Percentiles rank a stretch among this genome's conserved stretches.
Evolutionary conservation across 1,140 invertebrate genomes (phyloP).

Genomic region (Melitaea cinxia): DNA sequence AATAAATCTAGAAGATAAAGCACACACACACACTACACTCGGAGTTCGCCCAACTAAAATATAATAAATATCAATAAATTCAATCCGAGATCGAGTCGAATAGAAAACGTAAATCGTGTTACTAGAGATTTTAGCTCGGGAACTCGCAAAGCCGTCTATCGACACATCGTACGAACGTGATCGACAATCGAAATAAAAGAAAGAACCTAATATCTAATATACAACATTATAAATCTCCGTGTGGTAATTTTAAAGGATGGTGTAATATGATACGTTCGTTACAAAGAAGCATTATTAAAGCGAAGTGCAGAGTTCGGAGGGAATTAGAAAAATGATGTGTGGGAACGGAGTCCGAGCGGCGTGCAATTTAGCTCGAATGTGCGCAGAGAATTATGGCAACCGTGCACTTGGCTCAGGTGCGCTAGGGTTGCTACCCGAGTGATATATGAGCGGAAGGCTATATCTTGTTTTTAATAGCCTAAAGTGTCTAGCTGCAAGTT

Average conservation of each 20-base stretch:
- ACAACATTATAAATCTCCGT: conserved; percentile 24
- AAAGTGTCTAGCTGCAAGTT: neutral
- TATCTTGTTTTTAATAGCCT: conserved; percentile 1
- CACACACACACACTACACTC: conserved; percentile 57
- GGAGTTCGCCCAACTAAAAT: conserved; percentile 63
- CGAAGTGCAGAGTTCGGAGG: conserved; percentile 62
- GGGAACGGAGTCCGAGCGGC: conserved; percentile 66
- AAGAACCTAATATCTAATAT: conserved; percentile 13
- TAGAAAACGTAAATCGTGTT: conserved; percentile 37
- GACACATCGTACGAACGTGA: conserved; percentile 27
- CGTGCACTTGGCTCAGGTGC: conserved; percentile 56
- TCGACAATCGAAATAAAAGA: conserved; percentile 31
- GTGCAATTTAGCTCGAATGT: conserved; percentile 73
- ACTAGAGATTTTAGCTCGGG: conserved; percentile 26
- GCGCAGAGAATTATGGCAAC: conserved; percentile 74
- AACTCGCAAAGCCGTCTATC: conserved; percentile 24
- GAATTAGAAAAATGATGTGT: conserved; percentile 79
- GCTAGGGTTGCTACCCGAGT: conserved; percentile 48
- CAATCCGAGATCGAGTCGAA: conserved; percentile 46
- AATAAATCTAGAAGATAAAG: conserved; percentile 76
- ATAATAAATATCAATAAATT: conserved; percentile 66
- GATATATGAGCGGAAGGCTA: conserved; percentile 37
- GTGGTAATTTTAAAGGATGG: conserved; percentile 20
- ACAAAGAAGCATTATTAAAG: conserved; percentile 61
- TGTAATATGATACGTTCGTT: conserved; percentile 42